Evolutionary conservation across 2,113 vertebrate species (phyloP), one percentile per base, ranked within the genome.

Genomic region (Trematocara macrostoma): DNA sequence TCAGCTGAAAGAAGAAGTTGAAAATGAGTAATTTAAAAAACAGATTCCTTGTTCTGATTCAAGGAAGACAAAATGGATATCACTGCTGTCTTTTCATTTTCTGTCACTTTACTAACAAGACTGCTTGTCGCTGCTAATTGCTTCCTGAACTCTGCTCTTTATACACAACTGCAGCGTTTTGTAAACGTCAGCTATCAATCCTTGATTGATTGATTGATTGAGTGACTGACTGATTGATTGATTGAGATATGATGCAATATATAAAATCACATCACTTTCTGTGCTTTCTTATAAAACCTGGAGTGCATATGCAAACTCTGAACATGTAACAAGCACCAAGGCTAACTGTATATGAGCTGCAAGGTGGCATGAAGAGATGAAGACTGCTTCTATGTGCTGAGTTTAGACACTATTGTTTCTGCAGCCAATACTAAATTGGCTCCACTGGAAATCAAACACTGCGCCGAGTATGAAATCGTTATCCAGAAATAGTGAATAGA

Each of bases 41-140:
- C 26, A 51, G 71, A 49, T 11, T 49, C 42, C 3, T 49, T 34
- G 15, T 34, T 51, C 26, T 76, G 45, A 34, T 34, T 76, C 45
- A 76, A 12, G 10, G 16, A 51, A 76, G 26, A 12, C 45, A 76
- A 51, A 76, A 49, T 31, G 9, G 9, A 49, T 29, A 76, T 49
- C 23, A 31, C 4, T 49, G 26, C 45, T 51, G 15, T 8, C 71
- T 11, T 5, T 49, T 29, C 23, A 31, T 49, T 74, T 49, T 47
- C 42, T 49, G 8, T 31, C 69, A 31, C 26, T 49, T 49, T 51
- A 11, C 26, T 76, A 76, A 76, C 26, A 51, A 31, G 45, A 34
- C 2, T 0, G 42, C 42, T 47, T 74, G 69, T 31, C 1, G 6
- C 0, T 0, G 26, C 26, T 76, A 31, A 76, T 49, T 31, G 15